Conservation (phyloP, 2,797 vertebrate species). For the Mormyrus proboscirostris region DNA sequence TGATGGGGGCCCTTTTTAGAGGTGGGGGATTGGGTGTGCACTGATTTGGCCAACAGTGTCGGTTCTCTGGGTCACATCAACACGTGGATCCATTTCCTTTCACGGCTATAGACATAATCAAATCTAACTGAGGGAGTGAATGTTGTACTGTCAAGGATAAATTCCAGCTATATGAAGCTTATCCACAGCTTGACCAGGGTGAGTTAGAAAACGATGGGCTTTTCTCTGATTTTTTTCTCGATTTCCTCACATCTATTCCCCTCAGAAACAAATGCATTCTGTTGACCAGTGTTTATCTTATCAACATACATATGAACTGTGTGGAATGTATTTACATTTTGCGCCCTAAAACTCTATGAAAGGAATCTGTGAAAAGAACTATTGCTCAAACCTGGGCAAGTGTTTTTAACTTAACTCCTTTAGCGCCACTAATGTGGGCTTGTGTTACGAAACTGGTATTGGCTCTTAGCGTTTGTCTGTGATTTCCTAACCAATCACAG, state of each 20-base stretch:
- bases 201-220: neutral
- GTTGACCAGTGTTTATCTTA: constrained; percentile 19
- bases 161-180: neutral
- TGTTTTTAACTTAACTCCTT: constrained; percentile 3
- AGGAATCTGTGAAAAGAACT: constrained; percentile 11
- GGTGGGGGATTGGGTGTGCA: neutral
- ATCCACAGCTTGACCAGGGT: neutral
- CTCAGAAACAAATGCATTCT: constrained; percentile 15
- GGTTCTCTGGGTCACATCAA: neutral
- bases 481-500: constrained; percentile 44
- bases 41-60: neutral
- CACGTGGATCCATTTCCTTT: neutral
- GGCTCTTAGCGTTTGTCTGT: constrained; percentile 28
- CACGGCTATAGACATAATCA: neutral
- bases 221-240: constrained; percentile 14
- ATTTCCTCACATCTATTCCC: neutral
- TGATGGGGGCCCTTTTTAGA: neutral
- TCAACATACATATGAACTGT: constrained; percentile 19
- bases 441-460: neutral
- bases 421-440: neutral
- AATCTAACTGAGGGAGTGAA: constrained; percentile 8
- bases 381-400: constrained; percentile 26
- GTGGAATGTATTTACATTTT: constrained; percentile 8
- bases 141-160: constrained; percentile 1
- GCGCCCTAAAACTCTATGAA: neutral